Conservation (phyloP, 2,888 invertebrate genomes). For the Agrochola macilenta region DNA sequence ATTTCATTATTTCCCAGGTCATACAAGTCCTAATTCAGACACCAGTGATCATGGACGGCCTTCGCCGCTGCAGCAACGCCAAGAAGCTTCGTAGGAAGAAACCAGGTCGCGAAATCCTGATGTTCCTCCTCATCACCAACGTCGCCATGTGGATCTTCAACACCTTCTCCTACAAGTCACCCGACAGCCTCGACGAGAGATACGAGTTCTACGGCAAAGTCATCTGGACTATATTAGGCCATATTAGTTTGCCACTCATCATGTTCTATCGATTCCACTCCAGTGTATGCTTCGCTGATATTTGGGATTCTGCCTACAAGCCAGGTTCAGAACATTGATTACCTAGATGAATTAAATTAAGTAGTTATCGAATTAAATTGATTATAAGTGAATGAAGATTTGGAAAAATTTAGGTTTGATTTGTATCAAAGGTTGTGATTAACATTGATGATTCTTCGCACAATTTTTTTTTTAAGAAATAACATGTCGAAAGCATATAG, state of each 20-base stretch:
- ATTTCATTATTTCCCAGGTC: constrained; percentile 83
- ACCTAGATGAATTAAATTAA: constrained; percentile 2
- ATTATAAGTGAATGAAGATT: background rate
- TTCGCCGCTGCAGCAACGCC: constrained; percentile 93
- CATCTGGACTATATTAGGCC: constrained; percentile 93
- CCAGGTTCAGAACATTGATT: constrained; percentile 86
- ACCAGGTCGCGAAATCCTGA: constrained; percentile 94
- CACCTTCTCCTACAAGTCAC: constrained; percentile 92
- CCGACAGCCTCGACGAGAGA: constrained; percentile 88
- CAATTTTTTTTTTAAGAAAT: background rate
- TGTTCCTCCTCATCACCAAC: constrained; percentile 94
- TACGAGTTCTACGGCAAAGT: constrained; percentile 93
- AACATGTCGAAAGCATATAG: background rate
- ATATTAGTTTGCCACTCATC: constrained; percentile 93
- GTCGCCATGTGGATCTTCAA: constrained; percentile 94
- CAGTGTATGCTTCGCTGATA: constrained; percentile 94
- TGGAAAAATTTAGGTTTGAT: background rate
- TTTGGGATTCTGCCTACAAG: constrained; percentile 94
- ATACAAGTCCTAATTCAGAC: constrained; percentile 94
- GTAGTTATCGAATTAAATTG: constrained; percentile 3
- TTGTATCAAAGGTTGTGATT: background rate
- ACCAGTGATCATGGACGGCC: constrained; percentile 93
- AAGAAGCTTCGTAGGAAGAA: constrained; percentile 91
- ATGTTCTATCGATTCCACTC: constrained; percentile 95
- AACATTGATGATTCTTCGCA: background rate